phyloP scores from a whole-genome alignment of 2,113 vertebrate species.

The Ancistrus triradiatus region DNA sequence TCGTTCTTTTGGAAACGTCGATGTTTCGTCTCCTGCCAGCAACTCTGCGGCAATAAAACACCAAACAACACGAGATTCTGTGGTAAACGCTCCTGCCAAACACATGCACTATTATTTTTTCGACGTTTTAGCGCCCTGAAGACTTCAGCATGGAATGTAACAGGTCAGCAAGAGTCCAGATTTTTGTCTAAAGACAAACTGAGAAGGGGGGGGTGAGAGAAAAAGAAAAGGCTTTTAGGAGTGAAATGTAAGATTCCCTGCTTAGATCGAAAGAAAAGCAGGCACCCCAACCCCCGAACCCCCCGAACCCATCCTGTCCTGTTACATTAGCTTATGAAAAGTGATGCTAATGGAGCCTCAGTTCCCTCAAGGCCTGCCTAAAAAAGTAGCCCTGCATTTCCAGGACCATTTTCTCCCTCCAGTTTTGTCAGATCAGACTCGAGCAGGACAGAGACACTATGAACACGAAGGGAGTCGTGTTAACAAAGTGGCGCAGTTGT shows the following conservation, averaged over 20 bases:
- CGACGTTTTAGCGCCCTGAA: not conserved
- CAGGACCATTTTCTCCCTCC: no score
- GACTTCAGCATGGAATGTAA: not conserved
- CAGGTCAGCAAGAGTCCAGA: not conserved
- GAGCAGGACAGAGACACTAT: no score
- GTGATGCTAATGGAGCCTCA: slow-evolving; percentile 15
- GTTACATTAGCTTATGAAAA: slow-evolving; percentile 29
- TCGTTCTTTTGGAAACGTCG: not conserved
- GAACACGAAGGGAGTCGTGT: no score
- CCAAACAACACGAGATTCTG: slow-evolving; percentile 3
- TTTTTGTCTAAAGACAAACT: not conserved
- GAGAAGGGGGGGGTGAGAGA: not conserved
- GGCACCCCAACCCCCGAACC: not conserved
- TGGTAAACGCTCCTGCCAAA: not conserved
- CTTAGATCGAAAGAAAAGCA: slow-evolving; percentile 9
- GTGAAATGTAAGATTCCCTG: not conserved
- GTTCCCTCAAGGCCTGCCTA: not conserved
- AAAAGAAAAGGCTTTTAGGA: not conserved
- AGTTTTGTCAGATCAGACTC: no score
- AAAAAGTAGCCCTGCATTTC: slow-evolving; percentile 1
- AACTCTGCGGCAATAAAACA: not conserved
- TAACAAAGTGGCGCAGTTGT: no score
- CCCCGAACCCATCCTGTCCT: not conserved
- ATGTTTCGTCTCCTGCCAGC: not conserved
- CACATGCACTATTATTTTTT: not conserved